Conservation (phyloP, 2,113 vertebrate genomes). For the Clarias batrachus region DNA sequence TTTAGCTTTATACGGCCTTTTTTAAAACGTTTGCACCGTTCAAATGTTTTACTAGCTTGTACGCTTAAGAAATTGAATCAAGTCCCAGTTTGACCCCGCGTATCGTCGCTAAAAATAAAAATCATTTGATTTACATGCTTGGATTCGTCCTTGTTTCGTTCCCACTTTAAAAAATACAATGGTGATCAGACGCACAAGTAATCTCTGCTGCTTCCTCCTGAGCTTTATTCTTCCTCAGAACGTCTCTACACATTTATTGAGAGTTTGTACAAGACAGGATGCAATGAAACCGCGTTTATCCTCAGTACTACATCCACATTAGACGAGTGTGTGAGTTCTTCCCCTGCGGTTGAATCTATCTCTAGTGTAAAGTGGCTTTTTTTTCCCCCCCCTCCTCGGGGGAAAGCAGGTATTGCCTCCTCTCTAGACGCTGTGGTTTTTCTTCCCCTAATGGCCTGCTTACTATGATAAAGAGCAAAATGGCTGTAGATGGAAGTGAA, state of each 20-base stretch:
- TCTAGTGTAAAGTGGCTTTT: constrained; percentile 16
- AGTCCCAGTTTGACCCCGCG: too few relatives aligned
- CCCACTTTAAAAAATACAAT: neutral
- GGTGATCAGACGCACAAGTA: neutral
- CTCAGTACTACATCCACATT: neutral
- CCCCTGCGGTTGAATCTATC: constrained; percentile 1
- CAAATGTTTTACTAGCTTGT: too few relatives aligned
- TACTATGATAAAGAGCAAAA: neutral
- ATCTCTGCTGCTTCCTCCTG: neutral
- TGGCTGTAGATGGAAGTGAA: neutral
- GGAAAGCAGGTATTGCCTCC: neutral
- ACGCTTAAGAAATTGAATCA: too few relatives aligned
- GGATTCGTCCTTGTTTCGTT: neutral
- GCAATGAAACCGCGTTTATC: neutral
- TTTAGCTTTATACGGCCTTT: too few relatives aligned
- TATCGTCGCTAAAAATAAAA: too few relatives aligned
- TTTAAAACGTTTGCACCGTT: too few relatives aligned
- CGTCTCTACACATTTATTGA: neutral
- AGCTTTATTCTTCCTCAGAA: neutral
- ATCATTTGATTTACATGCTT: neutral
- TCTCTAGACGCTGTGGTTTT: constrained; percentile 12
- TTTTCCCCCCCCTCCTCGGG: neutral
- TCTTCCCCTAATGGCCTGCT: constrained; percentile 18
- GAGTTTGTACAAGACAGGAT: neutral
- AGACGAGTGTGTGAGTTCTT: neutral